Evolutionary conservation across 2,888 invertebrate genomes (phyloP).

Genomic region (Acholoe squamosa): DNA sequence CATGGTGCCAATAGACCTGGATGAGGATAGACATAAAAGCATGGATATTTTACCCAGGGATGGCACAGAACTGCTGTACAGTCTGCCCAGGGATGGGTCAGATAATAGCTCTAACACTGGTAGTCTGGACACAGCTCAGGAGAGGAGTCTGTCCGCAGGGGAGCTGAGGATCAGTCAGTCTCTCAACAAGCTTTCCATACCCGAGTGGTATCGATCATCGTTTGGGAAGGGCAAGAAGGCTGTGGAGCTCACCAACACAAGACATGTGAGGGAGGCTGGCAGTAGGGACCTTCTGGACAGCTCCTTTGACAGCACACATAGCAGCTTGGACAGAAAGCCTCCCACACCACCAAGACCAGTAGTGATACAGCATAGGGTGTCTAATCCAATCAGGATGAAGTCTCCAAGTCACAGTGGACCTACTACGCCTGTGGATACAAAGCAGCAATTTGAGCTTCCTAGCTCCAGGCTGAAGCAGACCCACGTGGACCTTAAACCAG

Average conservation of each 20-base stretch:
- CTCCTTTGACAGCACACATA: slow-evolving; percentile 25
- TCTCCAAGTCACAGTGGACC: slow-evolving; percentile 23
- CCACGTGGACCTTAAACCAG: slow-evolving; percentile 30
- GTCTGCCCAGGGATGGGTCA: slow-evolving; percentile 22
- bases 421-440: slow-evolving; percentile 17
- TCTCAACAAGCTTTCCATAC: slow-evolving; percentile 95
- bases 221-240: slow-evolving; percentile 60
- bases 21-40: slow-evolving; percentile 57
- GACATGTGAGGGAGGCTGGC: slow-evolving; percentile 27
- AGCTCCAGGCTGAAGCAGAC: slow-evolving; percentile 75
- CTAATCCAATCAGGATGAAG: slow-evolving; percentile 3
- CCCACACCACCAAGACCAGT: slow-evolving; percentile 20
- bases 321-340: not conserved
- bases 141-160: slow-evolving; percentile 93
- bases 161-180: slow-evolving; percentile 96
- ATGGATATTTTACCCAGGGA: slow-evolving; percentile 53
- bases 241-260: slow-evolving; percentile 63
- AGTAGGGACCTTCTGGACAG: slow-evolving; percentile 1
- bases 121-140: slow-evolving; percentile 25
- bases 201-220: slow-evolving; percentile 93
- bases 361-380: slow-evolving; percentile 67
- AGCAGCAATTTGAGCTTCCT: slow-evolving; percentile 72
- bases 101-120: slow-evolving; percentile 12
- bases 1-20: slow-evolving; percentile 45
- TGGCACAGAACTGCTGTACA: slow-evolving; percentile 26